Base-by-base conservation (phyloP, 2,888 invertebrate genomes). In the Theristus sp. region DNA sequence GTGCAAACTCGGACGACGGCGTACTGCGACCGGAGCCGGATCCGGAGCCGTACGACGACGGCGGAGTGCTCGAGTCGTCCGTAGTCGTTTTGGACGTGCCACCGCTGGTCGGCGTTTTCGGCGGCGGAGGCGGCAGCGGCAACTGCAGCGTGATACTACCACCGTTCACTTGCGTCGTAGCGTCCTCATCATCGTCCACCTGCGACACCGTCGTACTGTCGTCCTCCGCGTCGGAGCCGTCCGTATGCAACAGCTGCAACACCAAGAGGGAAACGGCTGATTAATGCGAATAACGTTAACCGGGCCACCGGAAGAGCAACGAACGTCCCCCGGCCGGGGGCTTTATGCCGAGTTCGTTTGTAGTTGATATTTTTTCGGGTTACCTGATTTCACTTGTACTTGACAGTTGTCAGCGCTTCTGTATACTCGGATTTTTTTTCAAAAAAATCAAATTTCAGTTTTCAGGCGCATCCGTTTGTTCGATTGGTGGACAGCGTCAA, bases 71-170 rank as follows among this genome's bases (percentile, higher is more conserved):
- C 20, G 38, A 6, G 38, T 38, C 38, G 38, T 38, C 38, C 13
- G 10, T 6, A 38, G 38, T 13, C 13, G 38, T 6, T 20, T 6
- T 96, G 87, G 73, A 87, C 87, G 54, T 94, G 89, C 78, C 87
- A 84, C 77, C 89, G 96, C 76, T 98, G 96, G 76, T 98, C 98
- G 78, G 93, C 93, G 67, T 98, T 85, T 60, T 98, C 87, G 17
- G 77, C 74, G 22, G 66, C 62, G 46, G 86, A 80, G 77, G 98
- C 98, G 79, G 91, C n/a, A n/a, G 91, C 69, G 90, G 89, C 62
- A 99, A 79, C 74, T 96, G 93, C 31, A 98, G 94, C 80, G 98
- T 98, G 79, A 98, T 93, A n/a, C n/a, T n/a, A n/a, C n/a, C n/a
- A n/a, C n/a, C n/a, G 77, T 98, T 98, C 57, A 98, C 88, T 81